Percentiles rank a stretch among this genome's conserved stretches.
phyloP scores from a whole-genome alignment of 2,888 invertebrate species.

The Hypselothyrea guttata region DNA sequence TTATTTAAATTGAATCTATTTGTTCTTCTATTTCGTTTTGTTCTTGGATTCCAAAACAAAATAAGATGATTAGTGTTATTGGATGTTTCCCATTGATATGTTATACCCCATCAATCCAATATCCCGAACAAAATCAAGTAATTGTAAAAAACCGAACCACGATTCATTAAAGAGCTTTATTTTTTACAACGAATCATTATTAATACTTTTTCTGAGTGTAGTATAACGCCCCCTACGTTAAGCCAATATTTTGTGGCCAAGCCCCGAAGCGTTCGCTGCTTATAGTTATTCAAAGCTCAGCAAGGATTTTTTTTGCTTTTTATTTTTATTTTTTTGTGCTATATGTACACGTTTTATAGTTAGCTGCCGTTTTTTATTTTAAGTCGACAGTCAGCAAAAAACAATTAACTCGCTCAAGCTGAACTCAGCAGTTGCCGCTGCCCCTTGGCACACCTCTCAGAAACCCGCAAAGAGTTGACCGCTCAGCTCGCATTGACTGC shows the following conservation, averaged over 20 bases:
- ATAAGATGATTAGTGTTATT: too few species aligned
- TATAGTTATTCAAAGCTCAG: conserved; percentile 71
- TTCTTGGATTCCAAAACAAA: too few species aligned
- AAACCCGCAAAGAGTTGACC: conserved; percentile 32
- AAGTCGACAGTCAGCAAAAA: conserved; percentile 63
- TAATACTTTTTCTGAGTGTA: too few species aligned
- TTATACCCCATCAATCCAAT: too few species aligned
- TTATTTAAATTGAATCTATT: too few species aligned
- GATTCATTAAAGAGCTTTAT: too few species aligned
- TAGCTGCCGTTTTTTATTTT: conserved; percentile 20
- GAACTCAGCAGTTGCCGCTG: conserved; percentile 17
- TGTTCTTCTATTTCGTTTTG: too few species aligned
- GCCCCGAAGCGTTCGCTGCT: conserved; percentile 43
- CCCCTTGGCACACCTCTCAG: background rate
- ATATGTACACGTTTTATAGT: background rate
- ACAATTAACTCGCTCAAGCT: conserved; percentile 61
- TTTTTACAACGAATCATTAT: too few species aligned
- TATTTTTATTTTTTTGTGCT: background rate
- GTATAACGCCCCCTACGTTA: conserved; percentile 62
- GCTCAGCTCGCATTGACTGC: conserved; percentile 59
- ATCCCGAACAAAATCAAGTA: too few species aligned
- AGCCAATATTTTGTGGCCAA: conserved; percentile 70
- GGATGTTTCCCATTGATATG: too few species aligned
- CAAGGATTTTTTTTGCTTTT: conserved; percentile 28
- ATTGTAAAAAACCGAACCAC: too few species aligned